Evolutionary conservation across 2,888 invertebrate species (phyloP).

Genomic region (Parnassius smintheus): DNA sequence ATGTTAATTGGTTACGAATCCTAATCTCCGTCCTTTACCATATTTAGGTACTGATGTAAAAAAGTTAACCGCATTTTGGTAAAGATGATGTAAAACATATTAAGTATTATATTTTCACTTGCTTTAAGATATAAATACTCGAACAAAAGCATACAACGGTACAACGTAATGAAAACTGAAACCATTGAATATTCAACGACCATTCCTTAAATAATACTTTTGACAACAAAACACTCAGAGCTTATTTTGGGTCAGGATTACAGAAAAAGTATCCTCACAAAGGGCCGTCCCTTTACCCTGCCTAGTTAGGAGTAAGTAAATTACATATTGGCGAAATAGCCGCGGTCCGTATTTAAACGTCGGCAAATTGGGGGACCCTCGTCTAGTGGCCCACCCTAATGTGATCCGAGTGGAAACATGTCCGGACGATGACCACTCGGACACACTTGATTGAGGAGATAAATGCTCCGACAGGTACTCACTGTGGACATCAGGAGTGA

Average conservation of each 20-base stretch:
- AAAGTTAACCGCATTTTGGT: too few species aligned
- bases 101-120: too few species aligned
- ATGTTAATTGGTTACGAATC: too few species aligned
- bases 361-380: slow-evolving; percentile 58
- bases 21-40: too few species aligned
- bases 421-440: slow-evolving; percentile 39
- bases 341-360: slow-evolving; percentile 46
- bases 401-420: slow-evolving; percentile 48
- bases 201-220: not conserved
- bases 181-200: too few species aligned
- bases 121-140: too few species aligned
- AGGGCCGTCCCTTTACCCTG: slow-evolving; percentile 33
- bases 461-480: slow-evolving; percentile 39
- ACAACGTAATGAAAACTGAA: too few species aligned
- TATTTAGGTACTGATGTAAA: too few species aligned
- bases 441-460: slow-evolving; percentile 47
- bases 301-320: slow-evolving; percentile 44
- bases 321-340: slow-evolving; percentile 33
- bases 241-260: slow-evolving; percentile 21
- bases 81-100: too few species aligned
- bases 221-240: slow-evolving; percentile 15
- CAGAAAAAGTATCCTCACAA: slow-evolving; percentile 24
- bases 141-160: too few species aligned
- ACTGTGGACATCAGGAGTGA: slow-evolving; percentile 6
- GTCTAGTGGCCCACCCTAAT: slow-evolving; percentile 43